Evolutionary conservation across 2,797 vertebrate species (phyloP).

Genomic region (Xenops minutus): DNA sequence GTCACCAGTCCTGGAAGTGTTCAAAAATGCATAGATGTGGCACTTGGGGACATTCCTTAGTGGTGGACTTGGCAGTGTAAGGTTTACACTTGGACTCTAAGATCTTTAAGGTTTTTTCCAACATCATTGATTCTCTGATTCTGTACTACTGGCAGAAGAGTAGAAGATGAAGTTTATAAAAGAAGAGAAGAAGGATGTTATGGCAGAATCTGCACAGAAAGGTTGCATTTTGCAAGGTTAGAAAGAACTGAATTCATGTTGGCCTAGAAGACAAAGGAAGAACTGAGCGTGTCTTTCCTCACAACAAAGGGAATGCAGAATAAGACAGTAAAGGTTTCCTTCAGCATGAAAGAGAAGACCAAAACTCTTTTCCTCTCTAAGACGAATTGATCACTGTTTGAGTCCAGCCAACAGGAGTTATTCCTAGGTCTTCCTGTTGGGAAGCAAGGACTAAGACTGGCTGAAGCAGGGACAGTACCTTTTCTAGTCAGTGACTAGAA

Average conservation of each 20-base stretch:
- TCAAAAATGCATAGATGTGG: background rate
- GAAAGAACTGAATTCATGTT: background rate
- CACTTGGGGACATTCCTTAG: background rate
- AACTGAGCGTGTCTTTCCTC: background rate
- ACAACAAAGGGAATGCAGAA: background rate
- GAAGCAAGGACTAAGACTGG: background rate
- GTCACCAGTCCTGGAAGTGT: background rate
- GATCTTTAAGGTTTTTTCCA: background rate
- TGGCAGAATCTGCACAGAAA: background rate
- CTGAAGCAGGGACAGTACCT: background rate
- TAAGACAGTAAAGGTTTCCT: background rate
- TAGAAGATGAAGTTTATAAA: background rate
- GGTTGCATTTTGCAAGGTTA: background rate
- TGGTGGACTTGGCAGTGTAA: fast-evolving
- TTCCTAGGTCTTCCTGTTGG: background rate
- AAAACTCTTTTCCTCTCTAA: background rate
- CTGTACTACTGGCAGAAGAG: background rate
- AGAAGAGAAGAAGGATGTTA: background rate
- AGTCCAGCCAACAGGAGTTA: background rate
- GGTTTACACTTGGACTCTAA: background rate
- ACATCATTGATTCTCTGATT: background rate
- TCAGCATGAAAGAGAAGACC: background rate
- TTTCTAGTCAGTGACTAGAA: background rate
- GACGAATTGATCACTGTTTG: background rate
- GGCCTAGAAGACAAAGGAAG: background rate